Percentiles rank a stretch among this genome's conserved stretches.
These are phyloP conservation scores for Hyposoter dolosus DNA, from an alignment of 2,888 invertebrate genomes.

Conservation along the genomic window DNA sequence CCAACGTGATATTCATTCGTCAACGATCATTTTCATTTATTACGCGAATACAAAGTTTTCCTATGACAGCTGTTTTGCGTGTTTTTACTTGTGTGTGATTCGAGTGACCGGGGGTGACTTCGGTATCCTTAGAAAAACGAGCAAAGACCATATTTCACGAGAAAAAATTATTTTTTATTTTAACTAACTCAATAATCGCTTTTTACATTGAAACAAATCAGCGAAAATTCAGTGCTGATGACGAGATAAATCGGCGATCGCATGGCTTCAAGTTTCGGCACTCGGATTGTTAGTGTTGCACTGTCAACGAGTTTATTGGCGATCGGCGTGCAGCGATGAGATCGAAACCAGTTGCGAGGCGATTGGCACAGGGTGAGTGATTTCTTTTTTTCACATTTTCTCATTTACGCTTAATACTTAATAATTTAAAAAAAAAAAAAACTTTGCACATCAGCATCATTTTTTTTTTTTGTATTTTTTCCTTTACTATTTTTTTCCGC, in stretches of 20 bases:
- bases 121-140: neutral
- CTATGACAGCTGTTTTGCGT: neutral
- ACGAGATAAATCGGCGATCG: constrained; percentile 69
- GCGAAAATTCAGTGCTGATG: constrained; percentile 51
- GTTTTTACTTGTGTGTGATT: constrained; percentile 7
- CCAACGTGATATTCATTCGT: neutral
- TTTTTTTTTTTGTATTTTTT: neutral
- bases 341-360: constrained; percentile 90
- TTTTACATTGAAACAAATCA: neutral
- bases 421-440: neutral
- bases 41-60: neutral
- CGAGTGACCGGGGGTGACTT: constrained; percentile 8
- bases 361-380: constrained; percentile 89
- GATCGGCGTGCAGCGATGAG: constrained; percentile 86
- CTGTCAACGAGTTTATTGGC: constrained; percentile 76
- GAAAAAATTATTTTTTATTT: neutral
- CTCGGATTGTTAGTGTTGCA: constrained; percentile 79
- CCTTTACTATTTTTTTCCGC: neutral
- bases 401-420: neutral
- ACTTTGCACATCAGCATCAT: neutral
- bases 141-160: neutral
- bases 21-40: neutral
- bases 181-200: neutral
- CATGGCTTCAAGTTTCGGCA: constrained; percentile 82
- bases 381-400: constrained; percentile 4